These are phyloP conservation scores for Dusona sp. DNA, from an alignment of 2,888 invertebrate genomes.

Conservation along the genomic window DNA sequence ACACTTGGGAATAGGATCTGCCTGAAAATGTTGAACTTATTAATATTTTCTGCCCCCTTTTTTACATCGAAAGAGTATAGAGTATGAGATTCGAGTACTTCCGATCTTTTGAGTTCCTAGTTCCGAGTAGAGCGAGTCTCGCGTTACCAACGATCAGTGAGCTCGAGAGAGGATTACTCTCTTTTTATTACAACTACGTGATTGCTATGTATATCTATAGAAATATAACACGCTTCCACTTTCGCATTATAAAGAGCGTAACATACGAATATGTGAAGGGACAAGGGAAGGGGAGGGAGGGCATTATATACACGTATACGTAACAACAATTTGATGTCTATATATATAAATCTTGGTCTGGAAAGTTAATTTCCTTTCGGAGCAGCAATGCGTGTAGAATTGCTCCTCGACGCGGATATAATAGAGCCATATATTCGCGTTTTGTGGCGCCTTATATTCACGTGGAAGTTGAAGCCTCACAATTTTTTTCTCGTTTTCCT, in stretches of 20 bases:
- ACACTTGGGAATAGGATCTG: conserved; percentile 39
- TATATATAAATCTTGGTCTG: conserved; percentile 44
- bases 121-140: conserved; percentile 63
- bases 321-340: conserved; percentile 43
- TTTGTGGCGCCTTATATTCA: conserved; percentile 42
- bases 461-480: conserved; percentile 34
- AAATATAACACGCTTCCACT: conserved; percentile 66
- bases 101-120: conserved; percentile 62
- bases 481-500: conserved; percentile 6
- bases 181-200: conserved; percentile 22
- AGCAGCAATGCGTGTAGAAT: conserved; percentile 73
- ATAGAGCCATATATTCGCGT: conserved; percentile 47
- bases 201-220: not conserved
- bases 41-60: not conserved
- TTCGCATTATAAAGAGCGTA: conserved; percentile 72
- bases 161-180: conserved; percentile 44
- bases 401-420: conserved; percentile 57
- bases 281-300: conserved; percentile 1
- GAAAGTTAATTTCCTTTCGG: conserved; percentile 75
- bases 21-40: not conserved
- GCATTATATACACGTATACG: conserved; percentile 42
- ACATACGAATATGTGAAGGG: conserved; percentile 51
- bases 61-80: not conserved
- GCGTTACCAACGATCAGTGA: conserved; percentile 44
- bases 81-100: conserved; percentile 51